phyloP scores from a whole-genome alignment of 2,113 vertebrate species.

The Pterophyllum scalare region DNA sequence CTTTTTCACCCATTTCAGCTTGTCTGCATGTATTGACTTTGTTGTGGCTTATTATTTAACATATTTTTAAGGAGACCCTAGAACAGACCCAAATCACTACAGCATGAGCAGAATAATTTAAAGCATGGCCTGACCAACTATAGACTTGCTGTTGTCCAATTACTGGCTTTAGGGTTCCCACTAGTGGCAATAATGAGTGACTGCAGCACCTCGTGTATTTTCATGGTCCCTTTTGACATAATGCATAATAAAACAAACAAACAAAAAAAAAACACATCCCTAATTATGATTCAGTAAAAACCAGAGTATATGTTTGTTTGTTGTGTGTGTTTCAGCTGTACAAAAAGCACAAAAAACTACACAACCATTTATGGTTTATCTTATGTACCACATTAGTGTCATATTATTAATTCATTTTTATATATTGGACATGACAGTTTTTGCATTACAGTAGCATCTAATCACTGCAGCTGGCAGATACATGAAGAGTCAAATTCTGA shows the following conservation, averaged over 20 bases:
- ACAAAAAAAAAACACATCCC: no score
- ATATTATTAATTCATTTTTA: not conserved
- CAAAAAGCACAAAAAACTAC: not conserved
- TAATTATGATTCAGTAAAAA: no score
- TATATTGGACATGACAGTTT: no score
- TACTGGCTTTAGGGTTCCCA: slow-evolving; percentile 36
- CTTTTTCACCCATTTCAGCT: not conserved
- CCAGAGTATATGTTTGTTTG: no score
- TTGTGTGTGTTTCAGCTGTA: no score
- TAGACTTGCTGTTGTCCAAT: not conserved
- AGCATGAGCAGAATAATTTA: not conserved
- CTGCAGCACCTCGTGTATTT: slow-evolving; percentile 22
- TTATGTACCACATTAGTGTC: not conserved
- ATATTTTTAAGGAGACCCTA: not conserved
- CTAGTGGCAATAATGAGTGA: slow-evolving; percentile 47
- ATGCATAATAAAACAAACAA: not conserved
- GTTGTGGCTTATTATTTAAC: not conserved
- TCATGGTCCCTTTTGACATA: not conserved
- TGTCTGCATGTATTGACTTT: not conserved
- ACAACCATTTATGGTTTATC: not conserved
- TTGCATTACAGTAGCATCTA: not conserved
- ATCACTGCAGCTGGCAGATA: accelerated
- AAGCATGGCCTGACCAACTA: not conserved
- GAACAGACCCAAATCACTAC: not conserved
- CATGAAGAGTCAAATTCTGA: not conserved